Conservation (phyloP, 2,888 invertebrate species). For the Mylabris sibirica region DNA sequence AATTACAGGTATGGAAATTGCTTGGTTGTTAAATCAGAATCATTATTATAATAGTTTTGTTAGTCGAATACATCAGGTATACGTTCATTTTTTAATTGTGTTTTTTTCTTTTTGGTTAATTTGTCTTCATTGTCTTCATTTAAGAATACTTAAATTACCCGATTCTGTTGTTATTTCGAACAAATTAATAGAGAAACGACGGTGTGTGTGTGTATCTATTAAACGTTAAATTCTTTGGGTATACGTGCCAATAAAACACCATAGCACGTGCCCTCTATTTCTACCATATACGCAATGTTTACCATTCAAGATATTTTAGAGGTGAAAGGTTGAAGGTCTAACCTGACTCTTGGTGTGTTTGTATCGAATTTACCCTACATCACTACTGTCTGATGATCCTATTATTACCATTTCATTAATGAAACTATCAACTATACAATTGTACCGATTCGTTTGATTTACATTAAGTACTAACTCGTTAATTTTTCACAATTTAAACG, state of each 20-base stretch:
- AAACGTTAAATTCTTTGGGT: not conserved
- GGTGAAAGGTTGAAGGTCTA: constrained; percentile 29
- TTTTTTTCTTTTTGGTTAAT: not conserved
- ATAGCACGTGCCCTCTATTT: constrained; percentile 31
- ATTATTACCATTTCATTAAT: not conserved
- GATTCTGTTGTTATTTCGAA: too few relatives aligned
- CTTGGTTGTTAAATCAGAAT: constrained; percentile 14
- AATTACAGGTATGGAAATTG: constrained; percentile 43
- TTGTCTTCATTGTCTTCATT: not conserved
- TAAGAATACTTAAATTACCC: not conserved
- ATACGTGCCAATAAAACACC: not conserved
- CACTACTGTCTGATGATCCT: not conserved
- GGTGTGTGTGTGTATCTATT: too few relatives aligned
- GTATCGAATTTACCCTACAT: not conserved
- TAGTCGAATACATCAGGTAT: not conserved
- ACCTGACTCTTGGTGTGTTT: constrained; percentile 16
- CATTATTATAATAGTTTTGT: not conserved
- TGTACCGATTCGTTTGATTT: too few relatives aligned
- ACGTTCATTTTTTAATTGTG: not conserved
- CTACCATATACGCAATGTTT: constrained; percentile 27
- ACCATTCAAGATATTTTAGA: constrained; percentile 27
- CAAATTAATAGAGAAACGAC: too few relatives aligned
- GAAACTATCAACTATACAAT: not conserved
- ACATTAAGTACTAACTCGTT: too few relatives aligned
- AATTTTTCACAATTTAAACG: not conserved